A percentile compares a stretch with the other conserved stretches of the same genome.
Evolutionary conservation across 1,140 invertebrate genomes (phyloP).

Genomic region (Apocrypta bakeri): DNA sequence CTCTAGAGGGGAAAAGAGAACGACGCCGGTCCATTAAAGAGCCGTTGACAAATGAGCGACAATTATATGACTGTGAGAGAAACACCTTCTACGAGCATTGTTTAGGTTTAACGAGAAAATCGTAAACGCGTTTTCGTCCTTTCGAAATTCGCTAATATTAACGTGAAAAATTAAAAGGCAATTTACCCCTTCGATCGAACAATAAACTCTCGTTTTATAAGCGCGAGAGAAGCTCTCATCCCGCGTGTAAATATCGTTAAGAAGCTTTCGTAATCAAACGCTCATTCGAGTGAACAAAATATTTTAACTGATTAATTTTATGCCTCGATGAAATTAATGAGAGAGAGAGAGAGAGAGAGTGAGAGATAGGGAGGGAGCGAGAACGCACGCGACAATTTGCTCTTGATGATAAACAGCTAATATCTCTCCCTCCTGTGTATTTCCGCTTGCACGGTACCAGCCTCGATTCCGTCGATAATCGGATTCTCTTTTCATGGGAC

Average conservation of each 20-base stretch:
- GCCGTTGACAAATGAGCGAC: conserved; percentile 42
- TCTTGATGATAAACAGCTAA: conserved; percentile 56
- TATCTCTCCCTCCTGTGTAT: conserved; percentile 53
- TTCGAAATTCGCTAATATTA: no score
- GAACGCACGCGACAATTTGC: background rate
- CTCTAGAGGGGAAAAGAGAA: conserved; percentile 12
- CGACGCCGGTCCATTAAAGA: conserved; percentile 23
- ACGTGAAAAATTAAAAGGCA: background rate
- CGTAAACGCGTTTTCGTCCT: background rate
- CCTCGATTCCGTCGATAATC: conserved; percentile 60
- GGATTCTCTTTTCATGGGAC: conserved; percentile 57
- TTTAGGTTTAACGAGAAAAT: background rate
- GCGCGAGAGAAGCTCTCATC: background rate
- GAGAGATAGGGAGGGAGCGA: background rate
- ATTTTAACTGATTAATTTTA: conserved; percentile 33
- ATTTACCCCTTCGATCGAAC: background rate
- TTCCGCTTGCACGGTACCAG: conserved; percentile 54
- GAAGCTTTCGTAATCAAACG: background rate
- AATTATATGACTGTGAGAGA: conserved; percentile 31
- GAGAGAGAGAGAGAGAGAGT: background rate
- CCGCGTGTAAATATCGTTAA: background rate
- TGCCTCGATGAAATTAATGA: conserved; percentile 36
- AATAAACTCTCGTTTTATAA: background rate
- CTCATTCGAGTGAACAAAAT: background rate
- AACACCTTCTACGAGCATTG: background rate